Conservation (phyloP, 2,888 invertebrate species). For the Lamellibrachia columna region DNA sequence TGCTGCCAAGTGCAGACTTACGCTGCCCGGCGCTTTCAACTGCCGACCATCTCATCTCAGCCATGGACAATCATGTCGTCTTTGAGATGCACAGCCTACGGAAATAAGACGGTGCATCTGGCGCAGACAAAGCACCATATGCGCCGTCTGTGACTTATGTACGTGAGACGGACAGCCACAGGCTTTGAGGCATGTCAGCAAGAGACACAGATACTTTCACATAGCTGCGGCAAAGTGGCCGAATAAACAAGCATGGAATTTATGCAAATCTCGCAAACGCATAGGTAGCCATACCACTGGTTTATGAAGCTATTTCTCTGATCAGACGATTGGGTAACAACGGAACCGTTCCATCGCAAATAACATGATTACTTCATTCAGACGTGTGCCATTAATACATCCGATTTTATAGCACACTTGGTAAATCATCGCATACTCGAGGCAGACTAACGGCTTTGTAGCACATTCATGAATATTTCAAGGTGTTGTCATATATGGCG, state of each 20-base stretch:
- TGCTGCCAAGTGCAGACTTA: conserved; percentile 16
- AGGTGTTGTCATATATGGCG: background rate
- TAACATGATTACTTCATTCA: background rate
- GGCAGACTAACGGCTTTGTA: background rate
- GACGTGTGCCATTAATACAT: background rate
- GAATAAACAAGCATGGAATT: background rate
- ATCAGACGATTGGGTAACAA: background rate
- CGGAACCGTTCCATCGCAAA: background rate
- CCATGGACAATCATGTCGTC: background rate
- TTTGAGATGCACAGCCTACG: background rate
- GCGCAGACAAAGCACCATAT: background rate
- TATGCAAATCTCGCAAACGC: background rate
- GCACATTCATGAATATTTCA: conserved; percentile 12
- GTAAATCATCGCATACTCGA: background rate
- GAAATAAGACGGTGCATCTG: conserved; percentile 11
- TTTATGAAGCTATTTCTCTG: background rate
- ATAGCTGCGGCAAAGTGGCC: background rate
- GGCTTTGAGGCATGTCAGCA: background rate
- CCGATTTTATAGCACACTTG: background rate
- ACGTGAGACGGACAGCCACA: background rate
- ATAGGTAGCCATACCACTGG: background rate
- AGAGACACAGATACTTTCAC: background rate
- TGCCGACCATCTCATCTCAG: background rate
- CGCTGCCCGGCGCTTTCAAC: background rate
- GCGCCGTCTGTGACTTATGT: background rate